Conservation (phyloP, 2,888 invertebrate species). For the Lasius fuliginosus region DNA sequence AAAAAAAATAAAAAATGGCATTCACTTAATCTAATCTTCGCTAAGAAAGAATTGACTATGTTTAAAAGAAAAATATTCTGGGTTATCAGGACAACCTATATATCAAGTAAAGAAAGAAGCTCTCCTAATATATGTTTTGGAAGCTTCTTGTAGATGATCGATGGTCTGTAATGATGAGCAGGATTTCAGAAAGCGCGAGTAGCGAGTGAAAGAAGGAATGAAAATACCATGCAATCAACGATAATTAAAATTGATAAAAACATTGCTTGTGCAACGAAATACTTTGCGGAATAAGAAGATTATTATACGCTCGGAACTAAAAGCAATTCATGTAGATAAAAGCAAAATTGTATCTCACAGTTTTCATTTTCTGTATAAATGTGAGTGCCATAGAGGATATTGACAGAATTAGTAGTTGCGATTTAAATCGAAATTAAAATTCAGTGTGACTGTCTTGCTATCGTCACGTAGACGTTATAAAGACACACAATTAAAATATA, state of each 20-base stretch:
- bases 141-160: slow-evolving; percentile 40
- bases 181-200: slow-evolving; percentile 22
- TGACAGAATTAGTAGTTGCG: neutral
- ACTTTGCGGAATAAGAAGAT: slow-evolving; percentile 13
- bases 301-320: slow-evolving; percentile 14
- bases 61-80: slow-evolving; percentile 13
- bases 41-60: neutral
- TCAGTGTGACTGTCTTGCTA: neutral
- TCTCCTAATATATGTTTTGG: slow-evolving; percentile 23
- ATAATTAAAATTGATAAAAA: slow-evolving; percentile 73
- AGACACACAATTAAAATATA: slow-evolving; percentile 12
- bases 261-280: slow-evolving; percentile 44
- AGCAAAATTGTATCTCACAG: slow-evolving; percentile 41
- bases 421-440: slow-evolving; percentile 9
- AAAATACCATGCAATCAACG: slow-evolving; percentile 70
- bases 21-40: neutral
- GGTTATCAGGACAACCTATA: neutral
- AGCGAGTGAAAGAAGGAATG: slow-evolving; percentile 64
- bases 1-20: neutral
- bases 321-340: slow-evolving; percentile 51
- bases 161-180: slow-evolving; percentile 16
- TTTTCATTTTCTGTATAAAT: slow-evolving; percentile 1
- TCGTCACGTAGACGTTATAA: neutral
- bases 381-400: neutral
- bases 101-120: slow-evolving; percentile 21